Evolutionary conservation across 2,888 invertebrate species (phyloP).

Genomic region (Orthosia gracilis): DNA sequence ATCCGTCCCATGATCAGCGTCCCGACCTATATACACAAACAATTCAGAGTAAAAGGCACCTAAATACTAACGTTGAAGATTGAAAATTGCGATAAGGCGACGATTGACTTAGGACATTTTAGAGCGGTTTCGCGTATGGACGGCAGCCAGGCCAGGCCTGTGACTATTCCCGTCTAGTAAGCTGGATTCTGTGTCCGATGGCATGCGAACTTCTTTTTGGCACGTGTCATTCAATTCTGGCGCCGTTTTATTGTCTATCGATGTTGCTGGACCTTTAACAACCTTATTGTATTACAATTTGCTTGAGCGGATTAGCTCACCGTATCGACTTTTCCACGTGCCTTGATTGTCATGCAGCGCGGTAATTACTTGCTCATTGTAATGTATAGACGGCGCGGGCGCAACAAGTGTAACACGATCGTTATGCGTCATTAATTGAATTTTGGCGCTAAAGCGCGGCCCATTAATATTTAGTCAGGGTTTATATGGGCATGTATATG

Average conservation of each 20-base stretch:
- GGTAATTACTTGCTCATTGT: slow-evolving; percentile 70
- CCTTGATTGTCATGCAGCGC: slow-evolving; percentile 64
- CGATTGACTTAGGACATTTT: slow-evolving; percentile 78
- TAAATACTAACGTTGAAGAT: slow-evolving; percentile 78
- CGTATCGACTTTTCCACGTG: slow-evolving; percentile 63
- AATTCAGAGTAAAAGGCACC: slow-evolving; percentile 74
- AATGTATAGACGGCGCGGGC: slow-evolving; percentile 68
- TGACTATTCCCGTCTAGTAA: slow-evolving; percentile 90
- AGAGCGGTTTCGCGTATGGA: slow-evolving; percentile 80
- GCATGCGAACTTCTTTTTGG: slow-evolving; percentile 81
- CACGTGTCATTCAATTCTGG: slow-evolving; percentile 83
- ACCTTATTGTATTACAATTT: slow-evolving; percentile 38
- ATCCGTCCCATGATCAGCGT: slow-evolving; percentile 77
- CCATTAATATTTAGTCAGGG: slow-evolving; percentile 70
- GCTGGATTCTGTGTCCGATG: slow-evolving; percentile 84
- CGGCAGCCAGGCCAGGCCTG: slow-evolving; percentile 89
- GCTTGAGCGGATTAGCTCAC: slow-evolving; percentile 54
- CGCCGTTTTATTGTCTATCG: slow-evolving; percentile 76
- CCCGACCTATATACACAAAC: slow-evolving; percentile 73
- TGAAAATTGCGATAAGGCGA: slow-evolving; percentile 76
- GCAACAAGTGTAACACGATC: slow-evolving; percentile 74
- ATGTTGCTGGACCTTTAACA: slow-evolving; percentile 51
- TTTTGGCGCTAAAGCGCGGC: slow-evolving; percentile 72
- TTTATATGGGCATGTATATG: slow-evolving; percentile 74
- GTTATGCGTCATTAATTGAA: slow-evolving; percentile 76